Conservation (phyloP, 2,797 vertebrate genomes). For the Thamnophis elegans region DNA sequence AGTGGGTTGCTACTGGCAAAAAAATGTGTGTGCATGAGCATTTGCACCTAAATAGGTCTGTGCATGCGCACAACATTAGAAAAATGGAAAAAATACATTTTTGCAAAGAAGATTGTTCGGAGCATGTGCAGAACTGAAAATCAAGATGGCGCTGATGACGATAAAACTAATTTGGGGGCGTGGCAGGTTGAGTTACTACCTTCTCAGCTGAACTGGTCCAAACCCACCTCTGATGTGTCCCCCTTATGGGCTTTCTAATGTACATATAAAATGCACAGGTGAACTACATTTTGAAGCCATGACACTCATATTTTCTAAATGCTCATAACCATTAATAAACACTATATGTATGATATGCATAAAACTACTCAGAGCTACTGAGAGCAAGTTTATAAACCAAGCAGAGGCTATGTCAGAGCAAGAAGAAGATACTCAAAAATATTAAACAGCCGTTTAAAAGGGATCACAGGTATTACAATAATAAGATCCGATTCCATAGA, state of each 20-base stretch:
- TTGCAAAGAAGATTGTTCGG: no score
- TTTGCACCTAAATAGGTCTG: no score
- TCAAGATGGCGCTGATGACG: no score
- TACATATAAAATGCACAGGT: background rate
- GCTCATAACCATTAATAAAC: background rate
- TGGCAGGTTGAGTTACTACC: no score
- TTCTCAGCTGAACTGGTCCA: no score
- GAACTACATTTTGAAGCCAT: background rate
- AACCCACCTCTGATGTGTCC: no score
- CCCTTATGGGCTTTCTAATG: background rate
- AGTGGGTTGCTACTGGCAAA: no score
- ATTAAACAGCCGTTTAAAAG: conserved; percentile 14
- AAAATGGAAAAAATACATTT: no score
- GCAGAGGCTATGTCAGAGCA: background rate
- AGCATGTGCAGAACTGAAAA: no score
- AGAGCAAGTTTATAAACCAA: background rate
- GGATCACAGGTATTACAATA: conserved; percentile 28
- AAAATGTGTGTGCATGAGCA: no score
- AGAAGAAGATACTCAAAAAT: background rate
- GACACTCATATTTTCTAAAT: background rate
- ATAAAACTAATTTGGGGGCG: no score
- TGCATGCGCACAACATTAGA: no score
- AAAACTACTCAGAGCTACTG: background rate
- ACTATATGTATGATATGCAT: background rate
- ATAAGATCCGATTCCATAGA: conserved; percentile 32